Base-by-base conservation (phyloP, 92 coral and sea anemone genomes). In the Bergia sp. region DNA sequence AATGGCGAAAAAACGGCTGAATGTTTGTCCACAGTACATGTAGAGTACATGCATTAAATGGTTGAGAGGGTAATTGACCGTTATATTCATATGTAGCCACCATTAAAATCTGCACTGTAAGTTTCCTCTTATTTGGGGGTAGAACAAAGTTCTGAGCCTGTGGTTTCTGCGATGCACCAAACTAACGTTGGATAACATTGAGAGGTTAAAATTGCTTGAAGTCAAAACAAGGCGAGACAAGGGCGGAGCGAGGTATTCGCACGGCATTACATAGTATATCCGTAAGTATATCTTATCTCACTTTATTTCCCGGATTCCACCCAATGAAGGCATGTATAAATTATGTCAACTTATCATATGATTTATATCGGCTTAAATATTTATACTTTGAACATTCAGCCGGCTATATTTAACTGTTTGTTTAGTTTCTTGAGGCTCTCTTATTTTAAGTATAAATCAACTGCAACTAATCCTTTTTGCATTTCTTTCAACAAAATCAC, bases 321-420 rank as follows among this genome's bases (percentile, higher is more conserved):
- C 91, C 71, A 71, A 66, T 38, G 55, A 64, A 81, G 74, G 61
- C 67, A 85, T 80, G 87, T 81, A 76, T 78, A 69, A 37, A 81
- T 72, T 36, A 21, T n/a, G 29, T 47, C 37, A 80, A 81, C 20
- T 18, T 65, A n/a, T 20, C 29, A 79, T 64, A 15, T 7, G 2
- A 69, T 29, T 29, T 37, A 13, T 29, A 12, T 47, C 7, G 65
- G 23, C 37, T 23, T 77, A 40, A 77, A 20, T 18, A 36, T n/a
- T 42, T 42, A 8, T 53, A 53, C 16, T 77, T 43, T 44, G 23
- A 42, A 20, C 4, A 77, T 16, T 44, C 37, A 42, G 29, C 12
- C 39, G 9, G 3, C 39, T 74, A 74, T 29, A 37, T 38, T 74
- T 38, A 74, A 18, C 69, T 16, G 29, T 61, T 61, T 21, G 29